Evolutionary conservation across 1,140 invertebrate genomes (phyloP), one percentile per base, ranked within the genome.

Genomic region (Drosophila tristis): DNA sequence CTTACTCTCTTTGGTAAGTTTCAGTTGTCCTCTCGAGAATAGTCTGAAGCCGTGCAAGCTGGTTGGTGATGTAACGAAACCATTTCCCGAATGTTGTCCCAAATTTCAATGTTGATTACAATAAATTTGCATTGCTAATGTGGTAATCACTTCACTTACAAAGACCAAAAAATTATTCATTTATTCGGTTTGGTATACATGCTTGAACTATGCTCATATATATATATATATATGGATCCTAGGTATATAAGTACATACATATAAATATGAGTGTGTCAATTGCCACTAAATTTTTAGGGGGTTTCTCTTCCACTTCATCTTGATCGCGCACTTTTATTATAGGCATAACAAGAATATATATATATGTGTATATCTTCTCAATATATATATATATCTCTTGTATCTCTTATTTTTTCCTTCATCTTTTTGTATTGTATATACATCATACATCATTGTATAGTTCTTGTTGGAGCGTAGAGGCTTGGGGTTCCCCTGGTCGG

Each of bases 161-260:
- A 85, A 90, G 74, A 80, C 70, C 63, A 74, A 89, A 74, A 89
- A 78, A 80, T 75, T 77, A 74, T 80, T 72, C 67, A 71, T 71
- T 71, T 71, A 70, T 71, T 74, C 57, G 75, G 79, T 84, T 82
- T 78, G 79, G 79, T 89, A 89, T 87, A 89, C 84, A 90, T 67
- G 75, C 73, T 87, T 79, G 75, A 76, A 79, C 78, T 89, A 78
- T 59, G 60, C 62, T 56, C 55, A 29, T 51, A 43, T 49, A 61
- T 50, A 61, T 50, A 42, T 39, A 56, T 59, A 56, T 59, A 48
- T 71, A 60, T 65, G 63, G 57, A 73, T 73, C 64, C 57, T 73
- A 58, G 55, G 66, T 67, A 76, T 72, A 64, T 71, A 61, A 75
- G 77, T 66, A 49, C 42, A 23, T 74, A 63, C 49, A 63, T 74